Percentiles rank a stretch among this genome's conserved stretches.
Evolutionary conservation across 2,797 vertebrate species (phyloP).

Genomic region (Tachyglossus aculeatus): DNA sequence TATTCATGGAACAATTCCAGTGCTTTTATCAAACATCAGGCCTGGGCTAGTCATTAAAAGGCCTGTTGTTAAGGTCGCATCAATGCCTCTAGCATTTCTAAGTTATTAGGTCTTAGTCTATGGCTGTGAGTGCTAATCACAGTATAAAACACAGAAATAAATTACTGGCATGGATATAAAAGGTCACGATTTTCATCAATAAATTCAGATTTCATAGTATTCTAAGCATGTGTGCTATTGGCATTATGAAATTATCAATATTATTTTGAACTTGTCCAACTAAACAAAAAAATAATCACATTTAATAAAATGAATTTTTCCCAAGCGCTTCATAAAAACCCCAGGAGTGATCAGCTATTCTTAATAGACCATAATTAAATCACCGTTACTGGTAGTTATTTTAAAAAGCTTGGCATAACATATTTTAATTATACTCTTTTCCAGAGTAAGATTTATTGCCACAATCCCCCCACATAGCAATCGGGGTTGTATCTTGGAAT

Average conservation of each 20-base stretch:
- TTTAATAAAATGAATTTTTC: slow-evolving; percentile 26
- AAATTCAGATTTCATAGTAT: slow-evolving; percentile 29
- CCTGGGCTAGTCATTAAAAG: slow-evolving; percentile 58
- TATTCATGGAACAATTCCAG: slow-evolving; percentile 55
- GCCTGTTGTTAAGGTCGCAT: slow-evolving; percentile 42
- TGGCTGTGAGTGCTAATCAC: slow-evolving; percentile 39
- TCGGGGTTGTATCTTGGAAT: neutral
- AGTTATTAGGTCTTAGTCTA: slow-evolving; percentile 51
- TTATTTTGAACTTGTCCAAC: neutral
- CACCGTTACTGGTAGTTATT: neutral
- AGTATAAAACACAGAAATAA: slow-evolving; percentile 51
- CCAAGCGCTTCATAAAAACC: slow-evolving; percentile 15
- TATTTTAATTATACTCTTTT: neutral
- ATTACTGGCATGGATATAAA: slow-evolving; percentile 51
- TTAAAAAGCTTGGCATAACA: too few species aligned
- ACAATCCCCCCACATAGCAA: neutral
- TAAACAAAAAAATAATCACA: slow-evolving; percentile 40
- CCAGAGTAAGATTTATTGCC: neutral
- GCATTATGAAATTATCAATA: slow-evolving; percentile 28
- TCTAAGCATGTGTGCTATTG: neutral
- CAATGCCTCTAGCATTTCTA: slow-evolving; percentile 34
- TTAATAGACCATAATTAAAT: neutral
- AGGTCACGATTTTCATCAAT: slow-evolving; percentile 43
- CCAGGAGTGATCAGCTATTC: slow-evolving; percentile 2
- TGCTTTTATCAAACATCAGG: slow-evolving; percentile 44